These are phyloP conservation scores for Papilio aristodemus DNA, from an alignment of 1,140 invertebrate species.

Conservation along the genomic window DNA sequence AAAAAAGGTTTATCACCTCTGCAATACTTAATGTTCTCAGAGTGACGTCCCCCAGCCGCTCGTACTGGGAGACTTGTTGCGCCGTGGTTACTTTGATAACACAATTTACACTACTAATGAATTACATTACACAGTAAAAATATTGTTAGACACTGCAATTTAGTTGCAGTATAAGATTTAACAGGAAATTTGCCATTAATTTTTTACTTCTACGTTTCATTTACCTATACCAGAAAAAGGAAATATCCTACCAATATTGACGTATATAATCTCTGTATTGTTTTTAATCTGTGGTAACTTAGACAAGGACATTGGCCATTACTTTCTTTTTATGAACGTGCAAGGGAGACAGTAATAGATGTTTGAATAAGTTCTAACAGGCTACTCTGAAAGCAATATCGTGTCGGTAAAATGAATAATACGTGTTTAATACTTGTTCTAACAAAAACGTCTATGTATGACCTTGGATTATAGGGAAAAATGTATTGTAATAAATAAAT, in stretches of 20 bases:
- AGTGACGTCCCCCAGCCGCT: background rate
- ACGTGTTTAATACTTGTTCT: background rate
- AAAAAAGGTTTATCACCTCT: slow-evolving; percentile 1
- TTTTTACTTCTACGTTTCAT: too few species aligned
- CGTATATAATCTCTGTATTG: too few species aligned
- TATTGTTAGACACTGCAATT: background rate
- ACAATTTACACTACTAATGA: slow-evolving; percentile 13
- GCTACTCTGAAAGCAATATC: slow-evolving; percentile 2
- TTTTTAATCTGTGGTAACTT: too few species aligned
- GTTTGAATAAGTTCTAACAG: background rate
- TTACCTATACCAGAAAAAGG: too few species aligned
- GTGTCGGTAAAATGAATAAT: slow-evolving; percentile 9
- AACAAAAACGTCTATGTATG: background rate
- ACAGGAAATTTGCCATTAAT: too few species aligned
- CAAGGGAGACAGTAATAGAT: background rate
- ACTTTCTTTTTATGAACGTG: background rate
- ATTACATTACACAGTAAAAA: slow-evolving; percentile 6
- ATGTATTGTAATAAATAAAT: background rate
- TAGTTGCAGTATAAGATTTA: slow-evolving; percentile 1
- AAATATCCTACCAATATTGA: too few species aligned
- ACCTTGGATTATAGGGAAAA: background rate
- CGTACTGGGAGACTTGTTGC: background rate
- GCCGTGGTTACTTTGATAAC: slow-evolving; percentile 1
- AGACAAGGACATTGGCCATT: too few species aligned
- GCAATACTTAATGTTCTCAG: slow-evolving; percentile 2